Percentiles rank a stretch among this genome's conserved stretches.
Evolutionary conservation across 2,888 invertebrate species (phyloP).

Genomic region (Zaprionus bogoriensis): DNA sequence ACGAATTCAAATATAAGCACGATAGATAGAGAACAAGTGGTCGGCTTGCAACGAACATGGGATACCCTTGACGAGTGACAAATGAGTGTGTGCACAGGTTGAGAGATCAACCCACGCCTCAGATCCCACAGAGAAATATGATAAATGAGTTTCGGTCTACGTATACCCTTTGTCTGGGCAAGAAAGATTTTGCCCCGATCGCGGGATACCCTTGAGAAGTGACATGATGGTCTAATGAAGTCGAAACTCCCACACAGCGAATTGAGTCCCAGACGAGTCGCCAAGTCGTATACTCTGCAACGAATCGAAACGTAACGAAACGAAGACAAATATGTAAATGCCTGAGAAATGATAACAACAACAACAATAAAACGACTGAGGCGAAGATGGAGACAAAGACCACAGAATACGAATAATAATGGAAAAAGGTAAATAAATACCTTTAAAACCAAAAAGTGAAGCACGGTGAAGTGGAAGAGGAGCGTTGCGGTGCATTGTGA

Average conservation of each 20-base stretch:
- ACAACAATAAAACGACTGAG: constrained; percentile 37
- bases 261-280: too few relatives aligned
- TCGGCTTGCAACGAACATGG: neutral
- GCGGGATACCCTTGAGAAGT: neutral
- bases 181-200: neutral
- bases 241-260: too few relatives aligned
- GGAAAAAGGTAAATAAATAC: constrained; percentile 47
- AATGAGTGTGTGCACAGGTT: neutral
- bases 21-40: neutral
- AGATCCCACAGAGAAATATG: neutral
- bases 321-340: constrained; percentile 31
- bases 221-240: too few relatives aligned
- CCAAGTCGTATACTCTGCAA: neutral
- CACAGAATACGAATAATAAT: constrained; percentile 27
- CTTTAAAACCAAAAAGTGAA: constrained; percentile 34
- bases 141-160: neutral
- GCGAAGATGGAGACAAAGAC: constrained; percentile 14
- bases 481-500: constrained; percentile 44
- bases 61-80: constrained; percentile 15
- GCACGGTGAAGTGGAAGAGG: neutral
- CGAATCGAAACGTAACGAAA: constrained; percentile 9
- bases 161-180: neutral
- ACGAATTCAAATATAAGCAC: constrained; percentile 29
- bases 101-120: neutral
- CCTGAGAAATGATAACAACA: constrained; percentile 54